A percentile compares a stretch with the other conserved stretches of the same genome.
Evolutionary conservation across 2,888 invertebrate genomes (phyloP).

Genomic region (Campoletis raptor): DNA sequence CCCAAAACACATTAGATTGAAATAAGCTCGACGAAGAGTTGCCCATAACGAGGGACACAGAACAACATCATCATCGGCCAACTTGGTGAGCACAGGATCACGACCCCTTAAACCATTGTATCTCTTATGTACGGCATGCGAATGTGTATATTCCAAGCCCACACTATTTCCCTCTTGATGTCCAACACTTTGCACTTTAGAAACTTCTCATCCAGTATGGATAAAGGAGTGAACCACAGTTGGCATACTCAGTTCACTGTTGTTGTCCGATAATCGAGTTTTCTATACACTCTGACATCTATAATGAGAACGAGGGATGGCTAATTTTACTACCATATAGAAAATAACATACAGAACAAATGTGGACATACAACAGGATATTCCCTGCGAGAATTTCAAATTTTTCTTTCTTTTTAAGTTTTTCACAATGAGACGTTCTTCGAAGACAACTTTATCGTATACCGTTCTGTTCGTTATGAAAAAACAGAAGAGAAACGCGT

Average conservation of each 20-base stretch:
- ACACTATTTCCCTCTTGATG: background rate
- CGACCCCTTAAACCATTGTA: background rate
- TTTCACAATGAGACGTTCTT: no score
- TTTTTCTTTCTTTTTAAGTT: no score
- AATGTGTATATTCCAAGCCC: background rate
- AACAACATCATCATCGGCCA: conserved; percentile 76
- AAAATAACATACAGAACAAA: background rate
- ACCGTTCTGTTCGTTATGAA: no score
- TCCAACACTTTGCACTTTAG: conserved; percentile 6
- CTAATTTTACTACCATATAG: background rate
- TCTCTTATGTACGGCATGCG: background rate
- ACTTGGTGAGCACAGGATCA: conserved; percentile 64
- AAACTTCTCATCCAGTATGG: conserved; percentile 3
- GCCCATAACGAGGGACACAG: conserved; percentile 79
- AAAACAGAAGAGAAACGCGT: no score
- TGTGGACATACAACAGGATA: no score
- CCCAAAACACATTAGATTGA: conserved; percentile 40
- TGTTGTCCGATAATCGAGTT: conserved; percentile 33
- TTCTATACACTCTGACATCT: conserved; percentile 14
- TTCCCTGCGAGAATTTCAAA: no score
- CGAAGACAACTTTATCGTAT: no score
- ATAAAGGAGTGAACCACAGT: conserved; percentile 20
- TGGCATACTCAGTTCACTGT: conserved; percentile 26
- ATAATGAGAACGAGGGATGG: conserved; percentile 11
- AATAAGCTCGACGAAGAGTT: conserved; percentile 31